A percentile compares a stretch with the other conserved stretches of the same genome.
Evolutionary conservation across 2,797 vertebrate species (phyloP).

Genomic region (Halcyon chelicuti): DNA sequence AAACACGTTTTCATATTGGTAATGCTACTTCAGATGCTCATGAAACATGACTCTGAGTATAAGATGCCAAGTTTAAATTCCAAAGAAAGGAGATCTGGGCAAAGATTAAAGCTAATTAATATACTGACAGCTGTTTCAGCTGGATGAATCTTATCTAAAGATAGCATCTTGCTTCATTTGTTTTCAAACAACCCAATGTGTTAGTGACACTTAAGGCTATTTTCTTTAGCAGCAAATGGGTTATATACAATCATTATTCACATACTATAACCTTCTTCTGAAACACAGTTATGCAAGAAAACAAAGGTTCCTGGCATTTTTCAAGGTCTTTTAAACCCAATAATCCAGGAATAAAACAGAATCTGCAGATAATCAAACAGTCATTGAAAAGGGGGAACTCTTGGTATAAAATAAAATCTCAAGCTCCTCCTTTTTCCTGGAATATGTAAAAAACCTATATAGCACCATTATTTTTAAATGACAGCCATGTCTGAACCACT

Average conservation of each 20-base stretch:
- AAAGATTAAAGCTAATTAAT: constrained; percentile 30
- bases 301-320: neutral
- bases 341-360: neutral
- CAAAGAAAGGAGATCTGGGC: neutral
- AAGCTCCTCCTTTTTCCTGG: neutral
- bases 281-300: neutral
- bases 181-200: neutral
- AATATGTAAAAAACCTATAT: neutral
- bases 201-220: neutral
- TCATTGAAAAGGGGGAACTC: neutral
- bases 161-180: neutral
- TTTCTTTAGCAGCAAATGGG: neutral
- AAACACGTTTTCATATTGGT: neutral
- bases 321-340: neutral
- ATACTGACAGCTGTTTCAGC: neutral
- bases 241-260: neutral
- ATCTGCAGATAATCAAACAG: neutral
- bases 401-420: neutral
- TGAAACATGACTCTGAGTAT: neutral
- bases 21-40: neutral
- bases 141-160: neutral
- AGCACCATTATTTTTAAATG: neutral
- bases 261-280: neutral
- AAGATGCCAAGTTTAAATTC: constrained; percentile 9
- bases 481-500: neutral